Percentiles rank a stretch among this genome's conserved stretches.
Evolutionary conservation across 1,140 invertebrate species (phyloP).

Genomic region (Drosophila eugracilis): DNA sequence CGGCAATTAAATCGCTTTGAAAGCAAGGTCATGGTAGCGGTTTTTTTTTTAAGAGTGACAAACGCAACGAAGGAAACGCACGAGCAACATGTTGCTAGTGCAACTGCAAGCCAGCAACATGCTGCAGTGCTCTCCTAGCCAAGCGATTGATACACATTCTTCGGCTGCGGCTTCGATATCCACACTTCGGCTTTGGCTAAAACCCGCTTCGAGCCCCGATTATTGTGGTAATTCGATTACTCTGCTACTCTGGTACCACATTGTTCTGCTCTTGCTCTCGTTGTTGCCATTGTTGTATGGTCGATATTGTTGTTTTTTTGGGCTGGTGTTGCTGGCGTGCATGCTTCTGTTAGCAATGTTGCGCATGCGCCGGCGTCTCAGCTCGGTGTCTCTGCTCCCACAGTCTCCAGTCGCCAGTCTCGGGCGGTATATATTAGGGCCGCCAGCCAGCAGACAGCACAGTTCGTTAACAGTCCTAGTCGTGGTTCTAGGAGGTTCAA

Average conservation of each 20-base stretch:
- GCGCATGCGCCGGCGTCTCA: conserved; percentile 39
- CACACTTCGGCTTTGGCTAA: conserved; percentile 63
- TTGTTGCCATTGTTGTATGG: conserved; percentile 45
- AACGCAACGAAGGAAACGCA: conserved; percentile 35
- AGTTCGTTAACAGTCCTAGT: conserved; percentile 85
- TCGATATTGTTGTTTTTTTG: conserved; percentile 27
- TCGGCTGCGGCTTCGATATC: conserved; percentile 32
- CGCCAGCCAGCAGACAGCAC: conserved; percentile 72
- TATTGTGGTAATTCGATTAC: conserved; percentile 80
- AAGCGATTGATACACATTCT: conserved; percentile 57
- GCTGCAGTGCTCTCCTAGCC: conserved; percentile 29
- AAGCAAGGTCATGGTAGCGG: conserved; percentile 75
- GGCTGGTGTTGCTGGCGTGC: conserved; percentile 28
- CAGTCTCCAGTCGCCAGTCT: conserved; percentile 38
- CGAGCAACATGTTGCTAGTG: conserved; percentile 45
- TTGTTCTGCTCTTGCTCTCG: conserved; percentile 75
- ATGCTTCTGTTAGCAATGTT: conserved; percentile 31
- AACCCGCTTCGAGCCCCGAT: conserved; percentile 76
- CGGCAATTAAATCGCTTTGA: conserved; percentile 68
- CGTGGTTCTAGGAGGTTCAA: conserved; percentile 85
- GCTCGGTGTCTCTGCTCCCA: conserved; percentile 25
- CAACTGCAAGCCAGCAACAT: conserved; percentile 45
- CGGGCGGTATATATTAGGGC: conserved; percentile 82
- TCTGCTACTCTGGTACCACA: conserved; percentile 15
- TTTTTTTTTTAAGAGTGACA: conserved; percentile 47